Evolutionary conservation across 2,888 invertebrate genomes (phyloP), one percentile per base, ranked within the genome.

Genomic region (Liopterus haemorrhoidalis): DNA sequence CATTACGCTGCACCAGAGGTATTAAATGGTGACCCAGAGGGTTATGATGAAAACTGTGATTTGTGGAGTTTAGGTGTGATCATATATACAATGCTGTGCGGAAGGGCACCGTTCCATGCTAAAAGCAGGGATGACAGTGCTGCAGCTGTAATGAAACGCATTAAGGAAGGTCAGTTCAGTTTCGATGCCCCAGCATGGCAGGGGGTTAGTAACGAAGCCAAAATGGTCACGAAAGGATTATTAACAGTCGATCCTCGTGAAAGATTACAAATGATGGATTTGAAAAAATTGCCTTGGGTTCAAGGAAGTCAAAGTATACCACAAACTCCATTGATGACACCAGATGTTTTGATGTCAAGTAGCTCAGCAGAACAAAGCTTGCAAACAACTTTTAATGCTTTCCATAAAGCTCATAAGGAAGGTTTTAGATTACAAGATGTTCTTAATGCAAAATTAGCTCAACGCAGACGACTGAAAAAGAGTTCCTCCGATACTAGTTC

Each of bases 1-100:
- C 85, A 87, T 58, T 97, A 96, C 70, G 96, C 94, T 0, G 94
- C 96, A 1, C 96, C 96, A 0, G 96, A 97, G 66, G 90, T 95
- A 8, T 73, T 97, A 31, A 69, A 70, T 1, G 74, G 77, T 15
- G 64, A 66, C 53, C 60, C 65, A 1, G 77, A 79, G 53, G 83
- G 85, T 20, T 96, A 96, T 70, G 89, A 91, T 52, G 85, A 92
- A 64, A 85, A 87, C 60, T 94, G 94, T 71, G 97, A 97, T 71
- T 71, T 95, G 47, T 97, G 96, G 93, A 91, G 93, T 55, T 73
- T 97, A 0, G 97, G 97, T 0, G 94, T 94, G 2, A 89, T 95
- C 53, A 71, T 94, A 32, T 76, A 73, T 52, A 69, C 73, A 20
- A 73, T 76, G 74, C 68, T 95, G 33, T 84, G 88, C 49, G 95